Evolutionary conservation across 2,113 vertebrate species (phyloP), one percentile per base, ranked within the genome.

Genomic region (Rhagologus leucostigma): DNA sequence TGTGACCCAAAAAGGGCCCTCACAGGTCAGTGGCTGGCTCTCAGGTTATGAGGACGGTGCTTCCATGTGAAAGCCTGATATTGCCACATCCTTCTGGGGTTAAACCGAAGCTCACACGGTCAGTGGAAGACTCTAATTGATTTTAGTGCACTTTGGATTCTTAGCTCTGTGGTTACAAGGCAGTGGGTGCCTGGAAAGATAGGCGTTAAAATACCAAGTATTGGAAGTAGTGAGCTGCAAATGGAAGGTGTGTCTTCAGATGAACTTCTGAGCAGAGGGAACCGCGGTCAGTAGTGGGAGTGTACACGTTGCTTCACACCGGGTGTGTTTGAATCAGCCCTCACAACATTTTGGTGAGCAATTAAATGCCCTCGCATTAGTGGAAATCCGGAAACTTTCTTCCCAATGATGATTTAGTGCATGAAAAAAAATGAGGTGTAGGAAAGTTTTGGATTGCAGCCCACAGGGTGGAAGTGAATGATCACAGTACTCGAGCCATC

Each of bases 401-500:
- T 84, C 37, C 74, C n/a, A 35, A 3, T 84, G 49, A 75, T 86
- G 53, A 69, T 78, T 84, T 96, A 32, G n/a, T 60, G 33, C 42
- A 83, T 80, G 41, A 46, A 52, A 81, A 53, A 64, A 68, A 50
- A 92, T 49, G 20, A 89, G 89, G 55, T 81, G 79, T 46, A 70
- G 64, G 71, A 81, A 88, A n/a, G 78, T 60, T 75, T 60, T 86
- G 84, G 79, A 82, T 49, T 88, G 59, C 41, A 86, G 47, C 86
- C 91, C 92, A 42, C 82, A 81, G 80, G 82, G 32, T 57, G 13
- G 30, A 84, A 81, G 82, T 96, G 93, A 97, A 78, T 85, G 74
- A 97, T 91, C 35, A 12, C 84, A 60, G 21, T 17, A 74, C 76
- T 63, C 16, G 70, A 97, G 80, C 83, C 89, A 94, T 96, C 63